Conservation (phyloP, 1,140 invertebrate genomes). For the Arctopsyche grandis region DNA sequence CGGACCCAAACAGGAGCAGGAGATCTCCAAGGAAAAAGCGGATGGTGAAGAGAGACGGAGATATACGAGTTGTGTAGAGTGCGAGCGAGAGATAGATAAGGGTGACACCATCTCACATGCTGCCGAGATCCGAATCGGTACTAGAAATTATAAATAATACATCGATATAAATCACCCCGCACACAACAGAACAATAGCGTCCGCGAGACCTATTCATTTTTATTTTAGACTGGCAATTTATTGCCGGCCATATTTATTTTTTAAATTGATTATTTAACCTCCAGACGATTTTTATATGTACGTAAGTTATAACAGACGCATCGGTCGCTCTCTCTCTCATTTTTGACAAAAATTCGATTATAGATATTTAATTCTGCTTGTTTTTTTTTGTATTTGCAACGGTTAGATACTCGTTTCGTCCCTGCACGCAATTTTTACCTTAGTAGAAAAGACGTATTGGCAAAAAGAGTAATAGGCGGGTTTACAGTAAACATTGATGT, state of each 20-base stretch:
- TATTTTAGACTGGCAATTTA: conserved; percentile 24
- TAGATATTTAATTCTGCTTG: no score
- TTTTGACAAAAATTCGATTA: background rate
- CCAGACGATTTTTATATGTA: conserved; percentile 4
- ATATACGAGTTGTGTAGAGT: background rate
- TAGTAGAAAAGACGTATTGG: conserved; percentile 14
- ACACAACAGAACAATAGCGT: conserved; percentile 23
- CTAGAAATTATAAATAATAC: conserved; percentile 39
- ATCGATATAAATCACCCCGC: conserved; percentile 15
- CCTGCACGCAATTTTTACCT: conserved; percentile 16
- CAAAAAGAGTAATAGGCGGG: conserved; percentile 28
- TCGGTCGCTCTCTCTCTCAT: no score
- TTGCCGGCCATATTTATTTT: conserved; percentile 15
- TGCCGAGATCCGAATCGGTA: conserved; percentile 36
- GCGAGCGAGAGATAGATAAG: background rate
- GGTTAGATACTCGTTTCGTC: background rate
- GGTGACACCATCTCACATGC: conserved; percentile 35
- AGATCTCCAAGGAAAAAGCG: conserved; percentile 19
- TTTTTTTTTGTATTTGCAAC: background rate
- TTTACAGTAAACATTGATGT: conserved; percentile 29
- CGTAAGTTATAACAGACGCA: no score
- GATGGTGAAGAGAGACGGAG: background rate
- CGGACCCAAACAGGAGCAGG: conserved; percentile 30
- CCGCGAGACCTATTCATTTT: background rate
- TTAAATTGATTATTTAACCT: conserved; percentile 26